Base-by-base conservation (phyloP, 1,140 invertebrate species). In the Hormaphis cornu region DNA sequence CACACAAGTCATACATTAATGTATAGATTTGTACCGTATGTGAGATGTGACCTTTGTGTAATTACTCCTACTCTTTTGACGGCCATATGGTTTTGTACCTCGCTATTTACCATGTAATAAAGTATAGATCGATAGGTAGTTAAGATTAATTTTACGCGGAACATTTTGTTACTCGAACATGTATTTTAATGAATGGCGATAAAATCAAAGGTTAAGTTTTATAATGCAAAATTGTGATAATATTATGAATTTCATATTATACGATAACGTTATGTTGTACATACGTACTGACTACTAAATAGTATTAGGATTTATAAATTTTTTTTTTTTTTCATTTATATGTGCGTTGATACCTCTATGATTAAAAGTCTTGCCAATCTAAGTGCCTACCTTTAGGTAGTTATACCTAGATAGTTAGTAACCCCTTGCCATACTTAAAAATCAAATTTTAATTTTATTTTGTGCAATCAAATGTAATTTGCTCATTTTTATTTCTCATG, bases 101-200 rank as follows among this genome's bases (percentile, higher is more conserved):
- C 54, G 18, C n/a, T 8, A 18, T 59, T 61, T 61, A 61, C 58
- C 58, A 46, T 61, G 58, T 61, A 61, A 46, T 20, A 46, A 28
- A 61, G n/a, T n/a, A 42, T 59, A 59, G 56, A 42, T 59, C 42
- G 24, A 58, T 58, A 40, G 40, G 18, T 58, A 42, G 28, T 20
- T 14, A 35, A 28, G 44, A 46, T 61, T 42, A 30, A 18, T 26
- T 44, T 42, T 59, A 59, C 4, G n/a, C 22, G 12, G 1, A 20
- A 22, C 7, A 18, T 53, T 33, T 18, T 56, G 26, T 22, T 10
- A 7, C n/a, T 53, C 3, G 18, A 20, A 20, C 16, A 10, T 16
- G 9, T 28, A n/a, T 12, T 54, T 6, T 20, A 42, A 26, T 59
- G 42, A 42, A 59, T 20, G 56, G 56, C 37, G 7, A n/a, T 42